Conservation (phyloP, 1,140 invertebrate species). For the Pygmarrhopalites habei region DNA sequence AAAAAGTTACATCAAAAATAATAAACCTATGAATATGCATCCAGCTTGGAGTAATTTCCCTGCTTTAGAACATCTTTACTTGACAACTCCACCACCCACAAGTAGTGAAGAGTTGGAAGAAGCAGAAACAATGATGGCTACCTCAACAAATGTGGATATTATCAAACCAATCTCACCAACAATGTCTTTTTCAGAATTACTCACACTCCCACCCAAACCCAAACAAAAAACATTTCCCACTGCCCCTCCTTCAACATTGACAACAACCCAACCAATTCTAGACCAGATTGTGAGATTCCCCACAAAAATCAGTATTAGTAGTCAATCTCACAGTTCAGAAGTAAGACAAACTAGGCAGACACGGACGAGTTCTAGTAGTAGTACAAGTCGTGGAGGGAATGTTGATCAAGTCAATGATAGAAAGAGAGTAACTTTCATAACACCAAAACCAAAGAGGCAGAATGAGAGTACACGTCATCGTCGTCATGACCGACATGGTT, state of each 20-base stretch:
- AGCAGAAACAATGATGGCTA: neutral
- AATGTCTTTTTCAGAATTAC: neutral
- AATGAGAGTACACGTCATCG: neutral
- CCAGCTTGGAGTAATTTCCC: slow-evolving; percentile 5
- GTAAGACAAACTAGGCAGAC: too few species aligned
- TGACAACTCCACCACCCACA: neutral
- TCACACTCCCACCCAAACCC: neutral
- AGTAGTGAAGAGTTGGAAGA: neutral
- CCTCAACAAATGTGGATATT: neutral
- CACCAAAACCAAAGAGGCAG: neutral
- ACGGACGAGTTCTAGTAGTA: too few species aligned
- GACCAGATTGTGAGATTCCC: neutral
- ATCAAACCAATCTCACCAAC: neutral
- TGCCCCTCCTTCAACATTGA: neutral
- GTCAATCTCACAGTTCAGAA: too few species aligned
- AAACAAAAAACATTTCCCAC: neutral
- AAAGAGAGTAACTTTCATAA: neutral
- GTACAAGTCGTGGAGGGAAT: too few species aligned
- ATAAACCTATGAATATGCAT: neutral
- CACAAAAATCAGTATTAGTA: neutral
- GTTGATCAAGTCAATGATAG: neutral
- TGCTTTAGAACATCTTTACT: neutral
- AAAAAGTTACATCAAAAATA: neutral
- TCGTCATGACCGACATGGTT: neutral
- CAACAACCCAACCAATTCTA: neutral